Base-by-base conservation (phyloP, 2,113 vertebrate species). In the Tachysurus vachellii region DNA sequence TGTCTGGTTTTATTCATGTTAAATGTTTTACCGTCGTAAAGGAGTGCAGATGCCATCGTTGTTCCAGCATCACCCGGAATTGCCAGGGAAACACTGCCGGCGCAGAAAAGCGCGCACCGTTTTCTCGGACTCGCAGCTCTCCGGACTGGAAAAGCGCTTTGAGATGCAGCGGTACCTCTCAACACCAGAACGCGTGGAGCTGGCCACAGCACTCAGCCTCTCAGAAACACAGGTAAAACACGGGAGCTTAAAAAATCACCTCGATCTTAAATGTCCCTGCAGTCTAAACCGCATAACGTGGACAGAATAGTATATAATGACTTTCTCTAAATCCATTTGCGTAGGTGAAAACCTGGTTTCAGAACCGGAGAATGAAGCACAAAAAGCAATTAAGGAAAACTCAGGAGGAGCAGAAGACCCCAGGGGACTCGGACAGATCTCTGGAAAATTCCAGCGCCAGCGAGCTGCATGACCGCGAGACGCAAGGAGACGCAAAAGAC, bases 71-170 rank as follows among this genome's bases (percentile, higher is more conserved):
- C 97, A 97, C 88, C 93, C 96, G 0, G 98, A 99, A 91, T 91
- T 99, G 80, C 97, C 98, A 0, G 97, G 97, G 28, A 99, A 99
- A 87, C 98, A 99, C 89, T 99, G 98, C 92, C 93, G 98, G 85
- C 97, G 98, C 87, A 94, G 98, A 88, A 99, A 99, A 89, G 98
- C 98, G 76, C 94, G 98, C 88, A 99, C 98, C 0, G 98, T 99
- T 0, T 99, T 99, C 93, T 99, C 98, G 0, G 98, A 99, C 94
- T 99, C 98, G 0, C 98, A 99, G 94, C 95, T 99, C 81, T 99
- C 98, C 0, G 98, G 98, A 5, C 91, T 99, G 91, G 98, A 99
- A 94, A 99, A 99, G 92, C 94, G 98, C 28, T 99, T 99, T 59
- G 98, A 99, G 89, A 95, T 99, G 86, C 98, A 99, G 94, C 95